A percentile compares a stretch with the other conserved stretches of the same genome.
These are phyloP conservation scores for Dorcus hopei DNA, from an alignment of 2,888 invertebrate genomes.

Conservation along the genomic window DNA sequence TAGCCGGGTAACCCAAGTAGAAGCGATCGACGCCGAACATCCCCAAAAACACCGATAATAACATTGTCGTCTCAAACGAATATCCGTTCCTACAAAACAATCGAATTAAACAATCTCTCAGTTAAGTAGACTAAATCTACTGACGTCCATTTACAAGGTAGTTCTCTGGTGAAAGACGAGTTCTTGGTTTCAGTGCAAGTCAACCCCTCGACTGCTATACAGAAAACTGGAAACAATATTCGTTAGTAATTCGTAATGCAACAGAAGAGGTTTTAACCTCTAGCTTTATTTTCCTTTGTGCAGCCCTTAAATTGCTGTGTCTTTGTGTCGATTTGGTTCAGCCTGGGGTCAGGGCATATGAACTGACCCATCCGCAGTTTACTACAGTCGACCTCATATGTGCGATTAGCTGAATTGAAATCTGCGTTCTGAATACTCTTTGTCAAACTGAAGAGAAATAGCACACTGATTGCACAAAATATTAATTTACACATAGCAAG, in stretches of 20 bases:
- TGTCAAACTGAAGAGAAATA: too few species aligned
- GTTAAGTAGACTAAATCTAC: constrained; percentile 38
- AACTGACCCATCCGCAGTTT: constrained; percentile 75
- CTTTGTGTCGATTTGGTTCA: constrained; percentile 76
- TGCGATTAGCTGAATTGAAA: not conserved
- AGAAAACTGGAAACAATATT: constrained; percentile 61
- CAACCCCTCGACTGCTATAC: constrained; percentile 79
- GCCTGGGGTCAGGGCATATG: constrained; percentile 75
- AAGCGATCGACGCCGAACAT: constrained; percentile 98
- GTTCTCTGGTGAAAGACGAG: constrained; percentile 74
- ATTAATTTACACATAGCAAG: too few species aligned
- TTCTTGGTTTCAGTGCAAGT: constrained; percentile 77
- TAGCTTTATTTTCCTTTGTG: constrained; percentile 73
- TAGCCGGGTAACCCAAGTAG: constrained; percentile 96
- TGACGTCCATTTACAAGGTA: constrained; percentile 95
- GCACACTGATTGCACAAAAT: too few species aligned
- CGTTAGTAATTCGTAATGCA: not conserved
- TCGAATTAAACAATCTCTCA: not conserved
- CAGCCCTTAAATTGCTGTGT: constrained; percentile 88
- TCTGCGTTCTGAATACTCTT: not conserved
- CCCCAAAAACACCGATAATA: constrained; percentile 94
- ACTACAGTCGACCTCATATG: constrained; percentile 60
- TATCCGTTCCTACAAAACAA: constrained; percentile 79
- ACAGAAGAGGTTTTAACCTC: constrained; percentile 54
- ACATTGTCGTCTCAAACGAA: constrained; percentile 84